Percentiles rank a stretch among this genome's conserved stretches.
phyloP scores from a whole-genome alignment of 2,888 invertebrate species.

The Trachelus tabidus region DNA sequence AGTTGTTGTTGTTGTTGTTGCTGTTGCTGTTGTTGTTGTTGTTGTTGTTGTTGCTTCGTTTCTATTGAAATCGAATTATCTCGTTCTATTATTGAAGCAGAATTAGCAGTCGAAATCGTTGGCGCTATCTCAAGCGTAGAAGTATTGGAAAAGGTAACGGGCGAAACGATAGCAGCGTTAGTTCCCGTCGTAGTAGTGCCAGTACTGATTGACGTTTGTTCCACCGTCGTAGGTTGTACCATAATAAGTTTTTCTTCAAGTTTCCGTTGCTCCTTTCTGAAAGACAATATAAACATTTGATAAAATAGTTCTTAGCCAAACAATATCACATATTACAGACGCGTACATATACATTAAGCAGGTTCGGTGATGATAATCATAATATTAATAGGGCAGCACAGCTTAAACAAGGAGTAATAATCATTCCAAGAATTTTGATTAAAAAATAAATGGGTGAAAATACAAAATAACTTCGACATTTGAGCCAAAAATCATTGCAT shows the following conservation, averaged over 20 bases:
- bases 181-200: constrained; percentile 32
- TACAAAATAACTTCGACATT: too few relatives aligned
- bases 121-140: constrained; percentile 56
- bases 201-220: constrained; percentile 25
- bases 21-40: constrained; percentile 16
- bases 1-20: constrained; percentile 26
- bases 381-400: too few relatives aligned
- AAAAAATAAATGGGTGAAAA: too few relatives aligned
- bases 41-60: constrained; percentile 12
- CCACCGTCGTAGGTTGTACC: constrained; percentile 15
- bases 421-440: too few relatives aligned
- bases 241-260: constrained; percentile 41
- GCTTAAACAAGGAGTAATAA: too few relatives aligned
- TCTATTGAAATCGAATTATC: constrained; percentile 34
- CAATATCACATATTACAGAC: too few relatives aligned
- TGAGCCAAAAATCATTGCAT: too few relatives aligned
- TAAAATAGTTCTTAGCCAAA: too few relatives aligned
- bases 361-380: too few relatives aligned
- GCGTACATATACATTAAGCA: too few relatives aligned
- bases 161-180: constrained; percentile 20
- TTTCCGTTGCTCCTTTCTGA: constrained; percentile 50
- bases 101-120: constrained; percentile 64
- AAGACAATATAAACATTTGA: neutral
- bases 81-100: constrained; percentile 65
- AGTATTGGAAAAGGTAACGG: constrained; percentile 42